Percentiles rank a stretch among this genome's conserved stretches.
Evolutionary conservation across 2,888 invertebrate species (phyloP).

Genomic region (Limnephilus auricula): DNA sequence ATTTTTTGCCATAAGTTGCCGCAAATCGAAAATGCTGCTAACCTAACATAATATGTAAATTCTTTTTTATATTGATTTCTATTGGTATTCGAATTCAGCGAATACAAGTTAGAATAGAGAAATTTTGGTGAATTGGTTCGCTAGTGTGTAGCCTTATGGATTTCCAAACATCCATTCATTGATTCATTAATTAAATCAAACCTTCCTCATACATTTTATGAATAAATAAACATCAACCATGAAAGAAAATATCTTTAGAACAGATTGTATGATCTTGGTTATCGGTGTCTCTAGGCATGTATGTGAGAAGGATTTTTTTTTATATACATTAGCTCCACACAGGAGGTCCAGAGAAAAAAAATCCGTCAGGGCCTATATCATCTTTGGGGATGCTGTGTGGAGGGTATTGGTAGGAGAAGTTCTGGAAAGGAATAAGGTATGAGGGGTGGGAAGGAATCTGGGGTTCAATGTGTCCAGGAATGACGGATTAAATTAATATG

Average conservation of each 20-base stretch:
- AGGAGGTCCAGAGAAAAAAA: too few relatives aligned
- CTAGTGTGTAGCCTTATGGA: not conserved
- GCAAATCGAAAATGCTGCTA: too few relatives aligned
- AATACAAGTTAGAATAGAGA: not conserved
- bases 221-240: not conserved
- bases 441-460: too few relatives aligned
- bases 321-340: too few relatives aligned
- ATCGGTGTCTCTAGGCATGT: not conserved
- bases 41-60: too few relatives aligned
- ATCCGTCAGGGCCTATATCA: too few relatives aligned
- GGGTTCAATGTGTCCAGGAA: too few relatives aligned
- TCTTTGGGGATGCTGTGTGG: too few relatives aligned
- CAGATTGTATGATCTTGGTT: not conserved
- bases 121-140: not conserved
- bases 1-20: too few relatives aligned
- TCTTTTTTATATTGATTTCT: too few relatives aligned
- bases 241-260: not conserved
- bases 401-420: too few relatives aligned
- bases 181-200: not conserved
- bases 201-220: not conserved
- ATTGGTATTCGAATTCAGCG: not conserved
- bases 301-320: not conserved
- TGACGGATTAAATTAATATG: slow-evolving; percentile 2
- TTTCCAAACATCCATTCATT: not conserved
- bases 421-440: too few relatives aligned